phyloP scores from a whole-genome alignment of 1,140 invertebrate genomes.

The Portunus trituberculatus region DNA sequence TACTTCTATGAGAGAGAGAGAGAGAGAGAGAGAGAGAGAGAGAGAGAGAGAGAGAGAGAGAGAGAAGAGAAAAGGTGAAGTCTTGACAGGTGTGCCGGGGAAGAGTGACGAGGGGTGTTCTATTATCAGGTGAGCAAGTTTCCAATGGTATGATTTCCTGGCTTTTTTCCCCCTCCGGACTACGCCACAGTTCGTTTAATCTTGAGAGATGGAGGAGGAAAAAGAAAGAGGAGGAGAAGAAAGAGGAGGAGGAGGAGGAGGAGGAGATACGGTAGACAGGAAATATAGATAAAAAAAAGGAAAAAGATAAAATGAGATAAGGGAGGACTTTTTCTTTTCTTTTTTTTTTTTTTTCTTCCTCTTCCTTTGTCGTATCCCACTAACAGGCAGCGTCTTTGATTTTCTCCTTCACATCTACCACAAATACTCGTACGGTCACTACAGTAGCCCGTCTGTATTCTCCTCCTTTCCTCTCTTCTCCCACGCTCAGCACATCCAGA shows the following conservation, averaged over 20 bases:
- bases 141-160: background rate
- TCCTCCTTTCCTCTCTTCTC: no score
- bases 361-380: no score
- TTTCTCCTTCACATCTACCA: no score
- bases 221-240: background rate
- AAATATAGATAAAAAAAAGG: background rate
- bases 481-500: no score
- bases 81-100: no score
- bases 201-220: background rate
- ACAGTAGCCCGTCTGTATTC: no score
- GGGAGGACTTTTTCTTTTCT: no score
- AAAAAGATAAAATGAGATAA: background rate
- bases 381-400: no score
- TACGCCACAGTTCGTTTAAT: background rate
- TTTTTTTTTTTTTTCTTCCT: no score
- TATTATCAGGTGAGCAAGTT: background rate
- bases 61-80: background rate
- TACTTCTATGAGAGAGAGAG: no score
- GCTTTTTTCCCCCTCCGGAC: background rate
- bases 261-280: background rate
- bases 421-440: no score
- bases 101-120: background rate
- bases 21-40: conserved; percentile 1
- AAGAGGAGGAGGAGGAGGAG: background rate
- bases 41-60: conserved; percentile 35